Conservation (phyloP, 2,888 invertebrate genomes). For the Cheiracanthium punctorium region DNA sequence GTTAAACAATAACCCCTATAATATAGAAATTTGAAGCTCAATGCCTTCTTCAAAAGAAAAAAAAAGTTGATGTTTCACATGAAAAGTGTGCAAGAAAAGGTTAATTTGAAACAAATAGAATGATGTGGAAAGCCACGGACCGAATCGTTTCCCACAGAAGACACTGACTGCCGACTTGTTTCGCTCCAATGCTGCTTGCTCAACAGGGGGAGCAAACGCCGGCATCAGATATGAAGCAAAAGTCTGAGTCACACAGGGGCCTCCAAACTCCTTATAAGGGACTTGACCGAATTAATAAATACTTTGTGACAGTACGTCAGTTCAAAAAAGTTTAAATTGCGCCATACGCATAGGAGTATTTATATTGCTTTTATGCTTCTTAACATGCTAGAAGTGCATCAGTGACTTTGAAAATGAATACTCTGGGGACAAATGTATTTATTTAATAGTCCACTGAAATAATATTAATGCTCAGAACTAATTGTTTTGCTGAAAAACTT, state of each 20-base stretch:
- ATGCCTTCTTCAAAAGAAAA: no score
- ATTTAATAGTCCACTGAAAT: no score
- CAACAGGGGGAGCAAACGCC: slow-evolving; percentile 3
- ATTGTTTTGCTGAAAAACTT: no score
- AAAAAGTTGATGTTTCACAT: not conserved
- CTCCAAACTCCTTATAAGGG: not conserved
- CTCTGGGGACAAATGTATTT: no score
- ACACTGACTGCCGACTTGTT: not conserved
- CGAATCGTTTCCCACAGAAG: slow-evolving; percentile 65
- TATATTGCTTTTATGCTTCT: no score
- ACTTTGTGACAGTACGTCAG: not conserved
- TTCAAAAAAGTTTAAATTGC: no score
- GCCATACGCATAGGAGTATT: no score
- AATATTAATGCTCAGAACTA: no score
- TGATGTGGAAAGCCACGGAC: slow-evolving; percentile 63
- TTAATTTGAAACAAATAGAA: slow-evolving; percentile 63
- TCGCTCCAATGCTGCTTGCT: not conserved
- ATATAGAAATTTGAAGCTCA: no score
- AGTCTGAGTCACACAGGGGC: not conserved
- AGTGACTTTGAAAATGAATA: no score
- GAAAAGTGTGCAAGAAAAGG: slow-evolving; percentile 45
- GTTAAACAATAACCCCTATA: not conserved
- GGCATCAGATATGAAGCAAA: not conserved
- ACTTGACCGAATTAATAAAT: not conserved
- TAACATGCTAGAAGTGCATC: no score